These are phyloP conservation scores for Calyptommatus sinebrachiatus DNA, from an alignment of 2,113 vertebrate species.

Conservation along the genomic window DNA sequence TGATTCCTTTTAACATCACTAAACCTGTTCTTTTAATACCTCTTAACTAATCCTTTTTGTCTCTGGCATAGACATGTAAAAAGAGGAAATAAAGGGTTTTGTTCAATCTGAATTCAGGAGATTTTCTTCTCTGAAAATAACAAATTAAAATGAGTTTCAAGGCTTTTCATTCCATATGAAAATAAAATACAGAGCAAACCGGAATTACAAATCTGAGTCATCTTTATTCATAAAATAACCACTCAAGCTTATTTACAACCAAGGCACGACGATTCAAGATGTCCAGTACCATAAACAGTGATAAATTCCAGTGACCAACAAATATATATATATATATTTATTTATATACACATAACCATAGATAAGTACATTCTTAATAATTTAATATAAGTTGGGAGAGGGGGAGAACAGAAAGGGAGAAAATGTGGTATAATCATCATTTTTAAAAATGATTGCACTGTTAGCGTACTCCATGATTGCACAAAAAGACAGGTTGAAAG, in stretches of 20 bases:
- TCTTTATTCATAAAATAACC: conserved; percentile 35
- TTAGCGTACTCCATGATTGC: not conserved
- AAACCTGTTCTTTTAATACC: too few relatives aligned
- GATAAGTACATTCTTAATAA: conserved; percentile 22
- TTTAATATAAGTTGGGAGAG: conserved; percentile 21
- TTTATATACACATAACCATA: conserved; percentile 19
- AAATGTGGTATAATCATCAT: not conserved
- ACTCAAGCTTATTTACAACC: conserved; percentile 38
- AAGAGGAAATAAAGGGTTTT: not conserved
- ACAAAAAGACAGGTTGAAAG: not conserved
- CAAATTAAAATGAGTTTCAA: not conserved
- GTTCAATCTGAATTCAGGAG: too few relatives aligned
- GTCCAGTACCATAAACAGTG: conserved; percentile 37
- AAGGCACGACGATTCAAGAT: conserved; percentile 26
- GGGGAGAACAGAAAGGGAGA: not conserved
- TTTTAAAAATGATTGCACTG: not conserved
- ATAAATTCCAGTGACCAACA: conserved; percentile 28
- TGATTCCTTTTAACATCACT: too few relatives aligned
- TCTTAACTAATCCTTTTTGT: too few relatives aligned
- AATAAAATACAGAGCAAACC: not conserved
- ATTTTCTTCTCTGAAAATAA: not conserved
- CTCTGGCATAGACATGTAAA: not conserved
- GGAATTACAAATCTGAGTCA: conserved; percentile 19
- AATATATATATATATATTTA: conserved; percentile 33
- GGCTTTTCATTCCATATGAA: not conserved